phyloP scores from a whole-genome alignment of 2,113 vertebrate species.

The Microtus oregoni region DNA sequence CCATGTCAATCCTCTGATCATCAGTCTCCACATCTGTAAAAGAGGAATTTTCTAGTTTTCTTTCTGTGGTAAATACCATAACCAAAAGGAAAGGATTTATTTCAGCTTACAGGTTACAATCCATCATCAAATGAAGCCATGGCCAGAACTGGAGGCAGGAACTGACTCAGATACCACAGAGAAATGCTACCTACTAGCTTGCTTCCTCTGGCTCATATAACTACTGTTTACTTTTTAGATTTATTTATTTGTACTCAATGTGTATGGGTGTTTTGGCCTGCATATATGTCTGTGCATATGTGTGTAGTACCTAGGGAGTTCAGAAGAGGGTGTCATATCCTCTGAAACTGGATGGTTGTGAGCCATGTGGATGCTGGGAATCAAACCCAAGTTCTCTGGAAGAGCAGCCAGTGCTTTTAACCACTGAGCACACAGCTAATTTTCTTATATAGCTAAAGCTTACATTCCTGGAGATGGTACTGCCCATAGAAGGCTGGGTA shows the following conservation, averaged over 20 bases:
- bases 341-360: background rate
- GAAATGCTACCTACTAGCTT: background rate
- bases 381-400: background rate
- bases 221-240: background rate
- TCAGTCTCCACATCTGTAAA: slow-evolving; percentile 47
- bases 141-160: background rate
- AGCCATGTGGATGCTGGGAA: background rate
- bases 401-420: background rate
- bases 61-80: background rate
- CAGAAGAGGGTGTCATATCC: background rate
- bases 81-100: background rate
- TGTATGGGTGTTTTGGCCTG: background rate
- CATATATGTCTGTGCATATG: background rate
- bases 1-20: slow-evolving; percentile 53
- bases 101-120: background rate
- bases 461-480: background rate
- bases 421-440: background rate
- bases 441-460: background rate
- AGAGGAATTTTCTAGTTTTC: background rate
- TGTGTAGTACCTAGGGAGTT: background rate
- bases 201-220: background rate
- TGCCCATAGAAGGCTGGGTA: background rate
- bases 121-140: background rate
- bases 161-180: background rate
- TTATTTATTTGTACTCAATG: background rate